Conservation (phyloP, 2,888 invertebrate species). For the Cerastis rubricosa region DNA sequence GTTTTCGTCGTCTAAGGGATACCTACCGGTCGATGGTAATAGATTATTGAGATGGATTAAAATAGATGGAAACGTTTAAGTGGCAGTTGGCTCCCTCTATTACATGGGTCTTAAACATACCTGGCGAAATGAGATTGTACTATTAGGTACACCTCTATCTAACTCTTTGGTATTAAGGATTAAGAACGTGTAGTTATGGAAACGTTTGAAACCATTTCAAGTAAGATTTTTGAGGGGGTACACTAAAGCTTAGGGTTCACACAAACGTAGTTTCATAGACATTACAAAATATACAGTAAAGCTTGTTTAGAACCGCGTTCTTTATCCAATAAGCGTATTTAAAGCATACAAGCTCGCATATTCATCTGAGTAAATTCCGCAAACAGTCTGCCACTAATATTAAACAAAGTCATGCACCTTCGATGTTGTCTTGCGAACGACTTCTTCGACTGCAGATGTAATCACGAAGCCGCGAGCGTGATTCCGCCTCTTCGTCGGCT, state of each 20-base stretch:
- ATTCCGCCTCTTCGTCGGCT: background rate
- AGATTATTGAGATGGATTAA: too few species aligned
- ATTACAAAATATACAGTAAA: background rate
- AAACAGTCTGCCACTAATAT: background rate
- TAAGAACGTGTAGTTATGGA: too few species aligned
- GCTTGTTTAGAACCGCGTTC: background rate
- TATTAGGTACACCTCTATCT: too few species aligned
- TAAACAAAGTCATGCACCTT: background rate
- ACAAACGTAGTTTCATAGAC: background rate
- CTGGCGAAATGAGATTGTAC: too few species aligned
- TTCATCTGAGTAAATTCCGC: background rate
- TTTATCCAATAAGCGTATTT: background rate
- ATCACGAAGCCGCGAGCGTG: background rate
- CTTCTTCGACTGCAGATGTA: background rate
- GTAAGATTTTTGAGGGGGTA: background rate
- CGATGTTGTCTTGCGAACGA: background rate
- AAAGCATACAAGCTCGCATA: background rate
- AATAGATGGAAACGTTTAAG: too few species aligned
- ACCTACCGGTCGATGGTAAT: too few species aligned
- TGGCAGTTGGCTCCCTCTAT: too few species aligned
- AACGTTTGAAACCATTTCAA: background rate
- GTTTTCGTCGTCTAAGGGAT: too few species aligned
- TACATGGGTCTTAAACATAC: too few species aligned
- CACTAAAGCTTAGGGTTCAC: background rate
- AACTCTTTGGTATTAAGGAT: too few species aligned